These are phyloP conservation scores for Ptyas mucosa DNA, from an alignment of 2,113 vertebrate genomes.

Conservation along the genomic window DNA sequence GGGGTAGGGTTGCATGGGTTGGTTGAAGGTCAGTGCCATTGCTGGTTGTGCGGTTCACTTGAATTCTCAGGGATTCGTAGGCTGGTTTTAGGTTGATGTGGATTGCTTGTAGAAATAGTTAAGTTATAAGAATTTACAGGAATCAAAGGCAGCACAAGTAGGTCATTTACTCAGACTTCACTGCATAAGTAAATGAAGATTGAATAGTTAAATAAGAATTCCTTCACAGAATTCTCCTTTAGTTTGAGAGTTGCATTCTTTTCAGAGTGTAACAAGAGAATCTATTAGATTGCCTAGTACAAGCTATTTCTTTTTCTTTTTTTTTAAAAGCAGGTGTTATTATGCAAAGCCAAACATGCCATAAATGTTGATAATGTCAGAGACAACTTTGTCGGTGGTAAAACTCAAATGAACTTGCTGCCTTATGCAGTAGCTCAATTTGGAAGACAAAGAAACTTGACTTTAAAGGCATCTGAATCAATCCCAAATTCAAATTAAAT, in stretches of 20 bases:
- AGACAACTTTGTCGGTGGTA: slow-evolving; percentile 59
- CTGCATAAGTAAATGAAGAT: neutral
- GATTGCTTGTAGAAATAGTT: neutral
- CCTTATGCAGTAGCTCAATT: slow-evolving; percentile 69
- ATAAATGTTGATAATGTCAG: slow-evolving; percentile 63
- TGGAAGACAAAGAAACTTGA: slow-evolving; percentile 64
- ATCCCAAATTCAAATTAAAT: slow-evolving; percentile 76
- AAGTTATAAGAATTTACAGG: neutral
- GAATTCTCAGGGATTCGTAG: neutral
- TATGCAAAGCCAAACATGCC: slow-evolving; percentile 53
- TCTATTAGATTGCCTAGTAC: slow-evolving; percentile 40
- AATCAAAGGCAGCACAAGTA: neutral
- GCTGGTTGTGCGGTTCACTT: neutral
- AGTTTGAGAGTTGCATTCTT: neutral
- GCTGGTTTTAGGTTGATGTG: neutral
- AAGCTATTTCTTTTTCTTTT: neutral
- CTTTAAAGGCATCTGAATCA: slow-evolving; percentile 74
- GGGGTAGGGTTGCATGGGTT: neutral
- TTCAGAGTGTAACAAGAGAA: neutral
- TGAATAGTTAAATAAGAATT: neutral
- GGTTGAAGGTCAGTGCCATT: neutral
- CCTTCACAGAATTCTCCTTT: neutral
- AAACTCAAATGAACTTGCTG: slow-evolving; percentile 72
- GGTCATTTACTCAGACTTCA: neutral
- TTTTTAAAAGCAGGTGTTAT: slow-evolving; percentile 37